Base-by-base conservation (phyloP, 2,113 vertebrate species). In the Phyllostomus discolor region DNA sequence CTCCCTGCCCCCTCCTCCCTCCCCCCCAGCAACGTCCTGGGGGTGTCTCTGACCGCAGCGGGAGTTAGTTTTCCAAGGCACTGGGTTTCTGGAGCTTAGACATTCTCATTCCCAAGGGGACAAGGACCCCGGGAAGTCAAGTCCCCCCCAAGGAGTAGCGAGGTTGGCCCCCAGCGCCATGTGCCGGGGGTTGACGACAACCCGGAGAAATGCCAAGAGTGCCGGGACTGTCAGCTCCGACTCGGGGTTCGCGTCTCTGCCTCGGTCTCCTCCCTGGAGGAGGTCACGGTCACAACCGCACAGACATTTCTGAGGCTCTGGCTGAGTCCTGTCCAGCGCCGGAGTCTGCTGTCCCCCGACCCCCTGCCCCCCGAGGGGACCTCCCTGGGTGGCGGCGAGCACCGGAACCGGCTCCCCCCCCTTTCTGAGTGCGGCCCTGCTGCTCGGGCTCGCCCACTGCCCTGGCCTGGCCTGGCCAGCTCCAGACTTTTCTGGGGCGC, bases 371-470 rank as follows among this genome's bases (percentile, higher is more conserved):
- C 0, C 0, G 2, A 1, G 10, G 16, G 66, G 54, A 52, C 11
- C 43, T 35, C 41, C 57, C 33, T 66, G 20, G 57, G 66, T 17
- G 66, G 8, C 14, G 12, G 46, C 0, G 5, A 22, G 5, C 4
- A 28, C 24, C 0, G 10, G 62, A 11, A 12, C 1, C 3, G 1
- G 1, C 24, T 31, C 17, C 35, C 11, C 24, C 26, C 0, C 24
- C 85, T 41, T 19, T 35, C 17, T 10, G 31, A 62, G 14, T 22
- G n/a, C 1, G 3, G 38, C 64, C 38, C 16, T 62, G 17, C 73
- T 0, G 0, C n/a, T n/a, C n/a, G 10, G 72, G 41, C 41, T 75
- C 16, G 54, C 22, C 24, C 41, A 16, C 6, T 14, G 33, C 54
- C 73, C 43, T 43, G 43, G 43, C 73, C 43, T 43, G 43, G 43